Evolutionary conservation across 2,113 vertebrate species (phyloP).

Genomic region (Ondatra zibethicus): DNA sequence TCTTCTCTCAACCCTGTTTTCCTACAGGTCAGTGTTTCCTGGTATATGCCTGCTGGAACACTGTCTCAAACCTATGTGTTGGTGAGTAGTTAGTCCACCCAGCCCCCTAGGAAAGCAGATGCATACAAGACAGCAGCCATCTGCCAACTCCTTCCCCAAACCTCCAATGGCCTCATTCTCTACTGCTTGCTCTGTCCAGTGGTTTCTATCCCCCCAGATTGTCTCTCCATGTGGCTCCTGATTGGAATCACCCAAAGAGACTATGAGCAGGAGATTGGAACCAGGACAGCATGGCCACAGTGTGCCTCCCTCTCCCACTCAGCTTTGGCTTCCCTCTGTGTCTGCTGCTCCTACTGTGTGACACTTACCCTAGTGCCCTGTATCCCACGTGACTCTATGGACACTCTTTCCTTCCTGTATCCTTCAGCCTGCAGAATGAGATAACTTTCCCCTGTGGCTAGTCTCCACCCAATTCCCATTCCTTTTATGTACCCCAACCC

Average conservation of each 20-base stretch:
- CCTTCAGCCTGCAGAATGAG: background rate
- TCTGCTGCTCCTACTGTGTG: too few species aligned
- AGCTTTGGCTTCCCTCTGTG: background rate
- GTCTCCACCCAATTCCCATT: background rate
- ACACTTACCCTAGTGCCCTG: too few species aligned
- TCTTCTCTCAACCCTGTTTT: background rate
- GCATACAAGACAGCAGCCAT: background rate
- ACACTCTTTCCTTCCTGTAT: background rate
- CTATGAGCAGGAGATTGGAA: background rate
- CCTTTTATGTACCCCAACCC: background rate
- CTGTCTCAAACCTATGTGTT: slow-evolving; percentile 33
- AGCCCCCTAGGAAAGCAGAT: background rate
- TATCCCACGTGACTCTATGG: background rate
- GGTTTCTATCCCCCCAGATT: background rate
- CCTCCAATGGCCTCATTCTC: background rate
- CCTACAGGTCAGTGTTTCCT: background rate
- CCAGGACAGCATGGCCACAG: background rate
- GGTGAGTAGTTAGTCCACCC: background rate
- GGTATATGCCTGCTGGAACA: background rate
- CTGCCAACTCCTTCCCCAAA: background rate
- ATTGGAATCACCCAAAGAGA: background rate
- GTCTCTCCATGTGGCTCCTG: background rate
- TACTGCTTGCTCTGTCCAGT: background rate
- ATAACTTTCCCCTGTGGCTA: background rate
- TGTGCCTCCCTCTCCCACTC: background rate